Base-by-base conservation (phyloP, 1,140 invertebrate species). In the Bacillus rossius region DNA sequence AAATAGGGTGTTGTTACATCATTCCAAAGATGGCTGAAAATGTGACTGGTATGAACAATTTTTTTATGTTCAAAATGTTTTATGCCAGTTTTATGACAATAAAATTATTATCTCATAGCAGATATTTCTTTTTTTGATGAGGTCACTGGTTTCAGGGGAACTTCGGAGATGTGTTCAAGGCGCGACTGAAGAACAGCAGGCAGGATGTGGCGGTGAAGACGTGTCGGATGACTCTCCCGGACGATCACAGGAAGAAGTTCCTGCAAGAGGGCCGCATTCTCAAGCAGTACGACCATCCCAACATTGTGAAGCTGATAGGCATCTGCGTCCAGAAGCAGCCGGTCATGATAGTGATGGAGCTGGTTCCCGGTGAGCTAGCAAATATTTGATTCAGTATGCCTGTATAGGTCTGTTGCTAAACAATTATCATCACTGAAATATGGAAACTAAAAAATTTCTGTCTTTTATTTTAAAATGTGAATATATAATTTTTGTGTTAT, bases 321-420 rank as follows among this genome's bases (percentile, higher is more conserved):
- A 98, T 99, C 65, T 96, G 94, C 67, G 94, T 97, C 47, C 94
- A 97, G 71, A 95, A 97, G 69, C 94, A 98, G 68, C 96, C 96
- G 0, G 96, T 99, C 49, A 98, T 98, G 95, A 98, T 99, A 68
- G 92, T 98, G 19, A 97, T 99, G 94, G 96, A 99, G 77, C 79
- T 96, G 54, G 93, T 97, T n/a, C 84, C 89, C 64, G 92, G 92
- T 92, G 73, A 70, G 65, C 60, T 34, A 34, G 29, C 29, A 10
- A 40, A 7, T 34, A 34, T 34, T 10, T 34, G 29, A 34, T 34
- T n/a, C n/a, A n/a, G n/a, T n/a, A n/a, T n/a, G n/a, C n/a, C n/a
- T n/a, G n/a, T n/a, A n/a, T n/a, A n/a, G n/a, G n/a, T n/a, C n/a
- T n/a, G n/a, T n/a, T n/a, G n/a, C n/a, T n/a, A n/a, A n/a, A n/a